Conservation (phyloP, 2,113 vertebrate genomes). For the Speoplatyrhinus poulsoni region DNA sequence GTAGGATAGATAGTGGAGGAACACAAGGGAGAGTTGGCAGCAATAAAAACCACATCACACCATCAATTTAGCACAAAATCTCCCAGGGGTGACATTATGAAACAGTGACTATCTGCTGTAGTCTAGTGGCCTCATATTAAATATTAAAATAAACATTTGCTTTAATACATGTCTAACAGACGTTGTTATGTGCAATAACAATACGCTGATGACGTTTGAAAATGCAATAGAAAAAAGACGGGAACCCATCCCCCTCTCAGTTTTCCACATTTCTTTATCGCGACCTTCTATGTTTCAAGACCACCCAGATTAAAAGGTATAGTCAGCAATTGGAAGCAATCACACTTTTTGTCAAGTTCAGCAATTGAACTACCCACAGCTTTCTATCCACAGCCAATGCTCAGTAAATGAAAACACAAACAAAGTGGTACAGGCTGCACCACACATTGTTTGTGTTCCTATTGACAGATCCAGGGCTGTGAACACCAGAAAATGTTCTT, state of each 20-base stretch:
- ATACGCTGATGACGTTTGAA: neutral
- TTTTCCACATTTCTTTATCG: neutral
- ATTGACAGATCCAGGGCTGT: no score
- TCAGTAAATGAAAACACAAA: no score
- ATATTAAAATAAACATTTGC: neutral
- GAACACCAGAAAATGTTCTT: no score
- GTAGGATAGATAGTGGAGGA: neutral
- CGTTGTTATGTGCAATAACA: neutral
- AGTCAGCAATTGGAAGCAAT: no score
- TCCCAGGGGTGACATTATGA: neutral
- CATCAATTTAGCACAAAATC: neutral
- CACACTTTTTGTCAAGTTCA: no score
- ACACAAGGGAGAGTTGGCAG: neutral
- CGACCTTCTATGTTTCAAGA: no score
- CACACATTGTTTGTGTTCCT: no score
- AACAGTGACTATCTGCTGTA: neutral
- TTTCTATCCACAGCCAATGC: no score
- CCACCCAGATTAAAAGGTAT: no score
- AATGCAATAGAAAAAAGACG: neutral
- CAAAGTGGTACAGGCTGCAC: no score
- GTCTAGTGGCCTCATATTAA: neutral
- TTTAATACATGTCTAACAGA: neutral
- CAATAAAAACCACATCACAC: neutral
- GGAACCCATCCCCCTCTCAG: no score
- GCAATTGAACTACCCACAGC: no score